Evolutionary conservation across 2,113 vertebrate genomes (phyloP), one percentile per base, ranked within the genome.

Genomic region (Poecile atricapillus): DNA sequence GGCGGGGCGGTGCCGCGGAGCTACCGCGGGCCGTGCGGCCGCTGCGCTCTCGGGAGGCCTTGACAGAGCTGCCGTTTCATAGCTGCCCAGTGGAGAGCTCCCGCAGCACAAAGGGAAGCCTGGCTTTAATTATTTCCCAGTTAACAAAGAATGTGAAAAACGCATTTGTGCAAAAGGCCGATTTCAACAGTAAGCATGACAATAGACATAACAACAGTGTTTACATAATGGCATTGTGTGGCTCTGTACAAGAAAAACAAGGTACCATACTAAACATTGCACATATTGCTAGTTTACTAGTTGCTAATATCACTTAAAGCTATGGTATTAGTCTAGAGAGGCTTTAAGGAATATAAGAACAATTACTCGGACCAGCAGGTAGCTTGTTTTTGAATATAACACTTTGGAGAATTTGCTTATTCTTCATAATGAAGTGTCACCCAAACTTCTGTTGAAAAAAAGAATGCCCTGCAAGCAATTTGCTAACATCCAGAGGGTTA

Each of bases 351-450:
- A 70, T 63, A 24, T 33, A 81, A 35, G 21, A 44, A 41, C 16
- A 76, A 27, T 74, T 67, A 67, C 25, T 63, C 4, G 11, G 52
- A 63, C 33, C 19, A 43, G 15, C 43, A 65, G 49, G 60, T 83
- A 83, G 25, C 52, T 82, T 43, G 9, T 44, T 52, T 41, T 64
- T 91, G 43, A 23, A 13, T 49, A 4, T 56, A 56, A 31, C 8
- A 64, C 7, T 52, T 83, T 20, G 52, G 92, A 93, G 74, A 84
- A 56, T 83, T 71, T 4, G 0, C 89, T 96, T 41, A 60, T 95
- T 77, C 41, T 71, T 93, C 28, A 21, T 41, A 86, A 87, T 76
- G 86, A 97, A 83, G 97, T 80, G 60, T 87, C 94, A 89, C 83
- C 69, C 79, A 71, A 77, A 83, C 83, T 86, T 94, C 39, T 41